Percentiles rank a stretch among this genome's conserved stretches.
Evolutionary conservation across 2,888 invertebrate genomes (phyloP).

Genomic region (Amorpha juglandis): DNA sequence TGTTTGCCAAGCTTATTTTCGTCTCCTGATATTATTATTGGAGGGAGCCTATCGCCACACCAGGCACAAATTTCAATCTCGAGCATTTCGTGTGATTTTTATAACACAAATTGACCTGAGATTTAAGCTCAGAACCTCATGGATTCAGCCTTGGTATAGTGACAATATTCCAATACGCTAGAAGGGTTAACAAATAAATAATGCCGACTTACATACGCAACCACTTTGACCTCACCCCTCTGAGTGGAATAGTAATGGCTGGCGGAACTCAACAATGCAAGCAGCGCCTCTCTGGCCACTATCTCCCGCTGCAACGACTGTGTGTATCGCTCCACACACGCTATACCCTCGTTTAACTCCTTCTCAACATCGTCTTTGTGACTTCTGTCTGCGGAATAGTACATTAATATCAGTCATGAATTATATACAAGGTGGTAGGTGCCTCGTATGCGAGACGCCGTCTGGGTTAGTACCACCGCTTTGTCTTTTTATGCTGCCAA

Average conservation of each 20-base stretch:
- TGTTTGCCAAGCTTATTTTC: no score
- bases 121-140: not conserved
- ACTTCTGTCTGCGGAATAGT: conserved; percentile 86
- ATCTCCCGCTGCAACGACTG: conserved; percentile 92
- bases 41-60: no score
- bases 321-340: conserved; percentile 91
- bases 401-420: not conserved
- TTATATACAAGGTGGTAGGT: no score
- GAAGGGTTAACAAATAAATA: no score
- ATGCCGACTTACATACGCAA: conserved; percentile 91
- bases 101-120: no score
- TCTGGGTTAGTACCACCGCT: no score
- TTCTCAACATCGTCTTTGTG: conserved; percentile 94
- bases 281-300: conserved; percentile 89
- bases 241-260: conserved; percentile 95
- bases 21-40: no score
- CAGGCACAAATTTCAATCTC: not conserved
- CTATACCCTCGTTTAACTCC: conserved; percentile 92
- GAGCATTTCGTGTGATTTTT: no score
- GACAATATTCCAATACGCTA: no score
- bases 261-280: conserved; percentile 91
- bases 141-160: no score
- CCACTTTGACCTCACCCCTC: conserved; percentile 96
- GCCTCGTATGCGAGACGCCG: no score
- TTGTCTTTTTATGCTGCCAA: no score